Evolutionary conservation across 1,140 invertebrate genomes (phyloP), one percentile per base, ranked within the genome.

Genomic region (Microplitis mediator): DNA sequence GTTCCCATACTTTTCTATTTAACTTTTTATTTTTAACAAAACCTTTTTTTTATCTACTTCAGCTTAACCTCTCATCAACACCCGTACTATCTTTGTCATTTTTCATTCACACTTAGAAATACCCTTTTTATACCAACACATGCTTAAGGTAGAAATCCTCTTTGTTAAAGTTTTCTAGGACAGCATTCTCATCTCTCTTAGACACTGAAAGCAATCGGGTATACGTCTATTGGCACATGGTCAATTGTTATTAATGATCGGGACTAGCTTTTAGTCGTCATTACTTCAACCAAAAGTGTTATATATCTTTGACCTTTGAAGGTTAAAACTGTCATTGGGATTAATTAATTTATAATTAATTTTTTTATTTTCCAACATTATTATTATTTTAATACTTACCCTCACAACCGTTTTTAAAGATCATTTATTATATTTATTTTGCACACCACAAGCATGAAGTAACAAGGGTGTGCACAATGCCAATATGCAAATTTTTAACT

Each of bases 211-310:
- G 64, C 51, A 35, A 34, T 14, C 23, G 23, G 14, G 66, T 51
- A 66, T 45, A 52, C 69, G 75, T 71, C 70, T 77, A 81, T 58
- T 74, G 77, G 75, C 81, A 77, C 80, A 78, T 82, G 80, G 78
- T 78, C 78, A 77, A 81, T 82, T 80, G 62, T 77, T 80, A 80
- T 83, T 79, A 81, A 83, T 82, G 80, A 80, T 71, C 74, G 60
- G 54, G 50, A 64, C n/a, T 64, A 16, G 62, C 34, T 64, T 16
- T 64, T 64, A 36, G 62, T 11, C 32, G 6, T 32, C 39, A 45
- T 45, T 11, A 11, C 3, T 45, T 11, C 4, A 45, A 45, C 8
- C 39, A 45, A 11, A 45, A 23, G 23, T 23, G 23, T 23, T 23
- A 45, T 11, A 45, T 9, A 45, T 11, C 39, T 45, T 45, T 45